Conservation (phyloP, 2,113 vertebrate species). For the Lontra canadensis region DNA sequence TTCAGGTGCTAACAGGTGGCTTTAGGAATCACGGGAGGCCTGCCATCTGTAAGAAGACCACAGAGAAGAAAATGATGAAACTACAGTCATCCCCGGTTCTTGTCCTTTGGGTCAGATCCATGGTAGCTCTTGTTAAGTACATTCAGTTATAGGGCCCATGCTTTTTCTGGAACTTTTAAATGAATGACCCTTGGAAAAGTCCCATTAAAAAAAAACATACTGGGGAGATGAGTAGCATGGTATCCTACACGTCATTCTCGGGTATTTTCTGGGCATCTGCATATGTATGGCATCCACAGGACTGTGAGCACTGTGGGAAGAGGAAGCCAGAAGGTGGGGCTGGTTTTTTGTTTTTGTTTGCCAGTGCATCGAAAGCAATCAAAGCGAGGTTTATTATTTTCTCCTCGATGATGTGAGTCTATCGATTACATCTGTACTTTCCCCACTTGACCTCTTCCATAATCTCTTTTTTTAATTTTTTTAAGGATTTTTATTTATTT, state of each 20-base stretch:
- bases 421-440: neutral
- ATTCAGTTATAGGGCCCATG: neutral
- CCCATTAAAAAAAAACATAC: neutral
- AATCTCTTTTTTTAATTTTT: too few relatives aligned
- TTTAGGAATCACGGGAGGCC: neutral
- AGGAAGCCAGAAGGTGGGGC: neutral
- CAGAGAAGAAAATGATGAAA: neutral
- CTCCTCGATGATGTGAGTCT: neutral
- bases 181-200: neutral
- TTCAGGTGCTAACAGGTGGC: neutral
- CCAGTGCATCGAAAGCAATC: neutral
- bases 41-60: neutral
- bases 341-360: neutral
- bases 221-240: neutral
- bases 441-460: neutral
- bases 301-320: neutral
- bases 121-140: neutral
- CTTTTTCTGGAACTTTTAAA: neutral
- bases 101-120: neutral
- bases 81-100: neutral
- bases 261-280: neutral
- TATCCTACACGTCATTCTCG: neutral
- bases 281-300: fast-evolving
- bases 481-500: too few relatives aligned
- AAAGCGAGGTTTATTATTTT: slow-evolving; percentile 4